Evolutionary conservation across 2,888 invertebrate species (phyloP).

Genomic region (Ctena decussata): DNA sequence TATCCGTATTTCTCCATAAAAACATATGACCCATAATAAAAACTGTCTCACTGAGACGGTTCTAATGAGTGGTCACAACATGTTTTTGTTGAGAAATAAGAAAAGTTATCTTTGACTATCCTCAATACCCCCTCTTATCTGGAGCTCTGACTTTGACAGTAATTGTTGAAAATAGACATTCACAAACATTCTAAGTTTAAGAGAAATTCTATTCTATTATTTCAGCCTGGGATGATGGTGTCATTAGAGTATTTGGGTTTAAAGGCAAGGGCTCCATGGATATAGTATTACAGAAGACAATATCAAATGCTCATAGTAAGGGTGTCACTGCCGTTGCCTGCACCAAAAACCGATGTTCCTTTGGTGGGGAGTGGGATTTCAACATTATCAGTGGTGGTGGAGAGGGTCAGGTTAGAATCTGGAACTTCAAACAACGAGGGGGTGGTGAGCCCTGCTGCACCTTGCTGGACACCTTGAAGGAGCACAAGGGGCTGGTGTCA

Average conservation of each 20-base stretch:
- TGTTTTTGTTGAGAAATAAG: too few species aligned
- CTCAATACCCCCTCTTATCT: too few species aligned
- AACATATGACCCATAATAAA: too few species aligned
- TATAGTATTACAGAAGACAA: constrained; percentile 89
- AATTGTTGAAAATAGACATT: too few species aligned
- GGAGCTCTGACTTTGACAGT: too few species aligned
- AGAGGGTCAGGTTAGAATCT: constrained; percentile 91
- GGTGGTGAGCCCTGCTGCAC: constrained; percentile 55
- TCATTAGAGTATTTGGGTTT: constrained; percentile 86
- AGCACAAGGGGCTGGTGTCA: constrained; percentile 96
- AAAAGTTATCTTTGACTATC: too few species aligned
- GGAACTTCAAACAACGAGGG: constrained; percentile 72
- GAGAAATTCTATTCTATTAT: too few species aligned
- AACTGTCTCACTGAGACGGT: too few species aligned
- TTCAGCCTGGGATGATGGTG: constrained; percentile 88
- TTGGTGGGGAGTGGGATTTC: constrained; percentile 73
- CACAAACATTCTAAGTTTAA: too few species aligned
- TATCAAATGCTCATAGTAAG: constrained; percentile 96
- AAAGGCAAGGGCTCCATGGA: constrained; percentile 91
- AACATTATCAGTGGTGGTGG: constrained; percentile 95
- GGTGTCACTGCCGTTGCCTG: constrained; percentile 94
- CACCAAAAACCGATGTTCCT: constrained; percentile 90
- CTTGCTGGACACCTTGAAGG: constrained; percentile 90
- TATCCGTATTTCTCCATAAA: too few species aligned
- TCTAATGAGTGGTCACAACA: too few species aligned